phyloP scores from a whole-genome alignment of 2,888 invertebrate genomes.

The Diarsia mendica region DNA sequence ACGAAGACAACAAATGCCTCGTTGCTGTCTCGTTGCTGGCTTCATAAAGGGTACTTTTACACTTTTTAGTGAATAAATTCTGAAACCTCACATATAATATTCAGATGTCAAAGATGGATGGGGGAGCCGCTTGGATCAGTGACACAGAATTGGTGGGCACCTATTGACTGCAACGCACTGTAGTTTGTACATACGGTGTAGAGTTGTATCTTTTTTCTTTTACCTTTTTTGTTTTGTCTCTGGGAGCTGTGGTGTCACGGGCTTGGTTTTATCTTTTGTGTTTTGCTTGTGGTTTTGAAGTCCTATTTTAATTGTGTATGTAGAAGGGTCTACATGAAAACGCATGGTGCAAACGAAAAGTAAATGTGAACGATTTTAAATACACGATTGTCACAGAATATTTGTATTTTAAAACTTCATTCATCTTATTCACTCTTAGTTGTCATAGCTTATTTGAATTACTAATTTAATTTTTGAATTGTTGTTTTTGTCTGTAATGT shows the following conservation, averaged over 20 bases:
- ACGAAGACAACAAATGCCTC: no score
- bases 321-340: background rate
- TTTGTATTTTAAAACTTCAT: background rate
- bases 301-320: constrained; percentile 19
- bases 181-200: constrained; percentile 71
- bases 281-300: constrained; percentile 21
- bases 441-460: no score
- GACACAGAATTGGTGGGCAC: constrained; percentile 88
- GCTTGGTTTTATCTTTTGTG: constrained; percentile 40
- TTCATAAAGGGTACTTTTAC: no score
- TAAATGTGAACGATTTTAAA: background rate
- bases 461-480: no score
- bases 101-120: constrained; percentile 87
- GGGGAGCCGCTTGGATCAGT: constrained; percentile 87
- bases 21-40: no score
- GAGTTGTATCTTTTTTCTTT: constrained; percentile 62
- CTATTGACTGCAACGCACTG: constrained; percentile 74
- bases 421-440: background rate
- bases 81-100: constrained; percentile 41
- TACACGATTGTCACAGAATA: background rate
- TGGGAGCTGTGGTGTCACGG: constrained; percentile 36
- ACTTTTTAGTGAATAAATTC: constrained; percentile 5
- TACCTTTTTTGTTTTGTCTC: constrained; percentile 55
- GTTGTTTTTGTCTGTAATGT: no score
- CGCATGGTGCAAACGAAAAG: background rate